Evolutionary conservation across 92 coral and sea anemone species (phyloP).

Genomic region (Meandrina meandrites): DNA sequence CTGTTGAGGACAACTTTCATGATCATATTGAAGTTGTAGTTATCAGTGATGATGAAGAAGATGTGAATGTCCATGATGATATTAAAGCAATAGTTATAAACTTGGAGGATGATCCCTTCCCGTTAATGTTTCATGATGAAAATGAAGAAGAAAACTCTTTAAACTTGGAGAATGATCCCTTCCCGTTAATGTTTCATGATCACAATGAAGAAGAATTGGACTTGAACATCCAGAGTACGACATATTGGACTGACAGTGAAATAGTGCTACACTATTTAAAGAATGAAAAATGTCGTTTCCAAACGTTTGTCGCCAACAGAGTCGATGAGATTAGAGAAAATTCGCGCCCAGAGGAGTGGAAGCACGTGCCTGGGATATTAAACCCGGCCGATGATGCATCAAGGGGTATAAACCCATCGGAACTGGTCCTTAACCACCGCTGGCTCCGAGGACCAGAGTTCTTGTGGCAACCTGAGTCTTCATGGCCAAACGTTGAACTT

Average conservation of each 20-base stretch:
- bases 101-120: background rate
- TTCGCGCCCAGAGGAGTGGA: background rate
- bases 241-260: slow-evolving; percentile 52
- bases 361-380: background rate
- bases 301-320: slow-evolving; percentile 60
- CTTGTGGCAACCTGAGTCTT: slow-evolving; percentile 47
- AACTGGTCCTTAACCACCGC: too few relatives aligned
- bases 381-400: too few relatives aligned
- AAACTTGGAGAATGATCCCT: too few relatives aligned
- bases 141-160: too few relatives aligned
- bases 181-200: too few relatives aligned
- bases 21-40: background rate
- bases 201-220: too few relatives aligned
- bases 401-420: too few relatives aligned
- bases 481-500: slow-evolving; percentile 40
- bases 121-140: too few relatives aligned
- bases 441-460: too few relatives aligned
- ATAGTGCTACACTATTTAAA: slow-evolving; percentile 43
- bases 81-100: slow-evolving; percentile 35
- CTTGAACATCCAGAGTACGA: background rate
- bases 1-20: slow-evolving; percentile 13
- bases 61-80: slow-evolving; percentile 42
- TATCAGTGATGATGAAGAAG: background rate
- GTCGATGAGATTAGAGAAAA: background rate
- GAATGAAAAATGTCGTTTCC: slow-evolving; percentile 53